Evolutionary conservation across 2,888 invertebrate species (phyloP), one percentile per base, ranked within the genome.

Genomic region (Lasioglossum calceatum): DNA sequence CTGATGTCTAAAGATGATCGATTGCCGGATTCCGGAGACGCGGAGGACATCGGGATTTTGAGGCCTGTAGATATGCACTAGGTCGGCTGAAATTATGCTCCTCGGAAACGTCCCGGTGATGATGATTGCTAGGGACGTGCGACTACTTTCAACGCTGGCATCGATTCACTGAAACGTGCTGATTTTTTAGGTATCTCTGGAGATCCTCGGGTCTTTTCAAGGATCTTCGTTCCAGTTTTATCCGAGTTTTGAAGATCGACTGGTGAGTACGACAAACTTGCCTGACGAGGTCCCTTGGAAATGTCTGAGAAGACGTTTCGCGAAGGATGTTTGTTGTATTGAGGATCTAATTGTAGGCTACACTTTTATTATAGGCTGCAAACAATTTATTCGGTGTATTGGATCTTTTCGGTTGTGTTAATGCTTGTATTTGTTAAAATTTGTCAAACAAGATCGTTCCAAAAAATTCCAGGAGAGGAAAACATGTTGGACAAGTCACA

Each of bases 21-120:
- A 44, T 44, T 39, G 36, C 44, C 47, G 5, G 54, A 81, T 23
- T 77, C 79, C 0, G 84, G 77, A 3, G 74, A 81, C 36, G 64
- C 74, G 16, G 27, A 32, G 19, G 39, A 71, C 2, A 50, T 77
- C 23, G 70, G 72, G 32, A 80, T 78, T 23, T 32, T 81, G 44
- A 82, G 81, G 36, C 27, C 71, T 39, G 71, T 23, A 54, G 23
- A n/a, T 36, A 42, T 23, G 19, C 8, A 67, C 50, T 67, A 71
- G 27, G 58, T 67, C 42, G 36, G 4, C 8, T 27, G 8, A 39
- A 39, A 39, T 70, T 70, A 47, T 42, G 19, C 36, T 77, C 47
- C 27, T 64, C 39, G n/a, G 32, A 76, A 85, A 12, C 64, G 36
- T 12, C 71, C 77, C 19, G 50, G 27, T 1, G 42, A 86, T 2